A percentile compares a stretch with the other conserved stretches of the same genome.
phyloP scores from a whole-genome alignment of 2,113 vertebrate genomes.

The Thamnophis sirtalis region DNA sequence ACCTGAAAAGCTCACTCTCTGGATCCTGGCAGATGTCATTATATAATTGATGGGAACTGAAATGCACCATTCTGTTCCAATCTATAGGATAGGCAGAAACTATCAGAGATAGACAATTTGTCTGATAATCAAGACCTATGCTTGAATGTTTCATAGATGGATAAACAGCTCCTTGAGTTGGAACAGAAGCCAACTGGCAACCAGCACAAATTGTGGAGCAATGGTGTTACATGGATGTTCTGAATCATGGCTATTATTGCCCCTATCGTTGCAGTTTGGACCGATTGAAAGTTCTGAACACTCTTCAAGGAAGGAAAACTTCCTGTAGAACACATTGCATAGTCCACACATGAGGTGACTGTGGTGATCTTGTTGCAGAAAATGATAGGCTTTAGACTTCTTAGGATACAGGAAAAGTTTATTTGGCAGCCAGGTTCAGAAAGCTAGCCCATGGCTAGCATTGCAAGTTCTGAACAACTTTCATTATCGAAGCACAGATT shows the following conservation, averaged over 20 bases:
- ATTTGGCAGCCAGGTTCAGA: too few species aligned
- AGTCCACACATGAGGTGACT: not conserved
- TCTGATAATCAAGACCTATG: not conserved
- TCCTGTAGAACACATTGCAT: too few species aligned
- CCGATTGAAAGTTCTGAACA: not conserved
- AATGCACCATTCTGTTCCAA: not conserved
- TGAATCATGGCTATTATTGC: not conserved
- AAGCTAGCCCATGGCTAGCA: too few species aligned
- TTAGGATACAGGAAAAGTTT: too few species aligned
- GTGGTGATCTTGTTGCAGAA: too few species aligned
- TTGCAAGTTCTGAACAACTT: too few species aligned
- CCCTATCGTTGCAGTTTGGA: not conserved
- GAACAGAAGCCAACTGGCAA: not conserved
- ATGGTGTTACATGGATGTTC: not conserved
- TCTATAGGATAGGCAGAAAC: not conserved
- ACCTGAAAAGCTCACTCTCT: not conserved
- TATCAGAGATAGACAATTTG: not conserved
- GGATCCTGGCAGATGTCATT: not conserved
- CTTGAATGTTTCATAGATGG: not conserved
- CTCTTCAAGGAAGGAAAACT: not conserved
- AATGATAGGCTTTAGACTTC: too few species aligned
- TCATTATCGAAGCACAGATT: too few species aligned
- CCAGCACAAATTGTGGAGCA: not conserved
- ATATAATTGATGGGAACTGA: not conserved
- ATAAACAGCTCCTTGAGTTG: not conserved